A percentile compares a stretch with the other conserved stretches of the same genome.
These are phyloP conservation scores for Potamarius usumacintae DNA, from an alignment of 2,113 vertebrate species.

Conservation along the genomic window DNA sequence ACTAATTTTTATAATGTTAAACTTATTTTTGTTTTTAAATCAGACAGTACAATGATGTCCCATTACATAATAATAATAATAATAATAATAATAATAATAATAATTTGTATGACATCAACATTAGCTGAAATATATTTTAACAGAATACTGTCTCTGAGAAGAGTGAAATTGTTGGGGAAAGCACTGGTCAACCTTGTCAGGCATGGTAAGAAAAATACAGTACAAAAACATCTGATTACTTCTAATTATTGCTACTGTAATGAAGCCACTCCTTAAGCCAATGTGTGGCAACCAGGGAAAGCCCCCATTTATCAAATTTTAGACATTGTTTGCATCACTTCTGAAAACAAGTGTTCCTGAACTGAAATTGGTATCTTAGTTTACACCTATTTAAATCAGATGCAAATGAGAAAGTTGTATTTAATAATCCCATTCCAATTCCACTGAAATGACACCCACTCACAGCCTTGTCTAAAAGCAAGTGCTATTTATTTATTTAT, in stretches of 20 bases:
- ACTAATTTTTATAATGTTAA: neutral
- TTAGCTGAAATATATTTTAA: neutral
- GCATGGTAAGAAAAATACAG: constrained; percentile 9
- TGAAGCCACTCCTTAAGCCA: neutral
- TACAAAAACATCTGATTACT: neutral
- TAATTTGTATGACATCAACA: neutral
- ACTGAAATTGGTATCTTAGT: neutral
- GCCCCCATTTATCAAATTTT: neutral
- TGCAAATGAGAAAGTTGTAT: too few species aligned
- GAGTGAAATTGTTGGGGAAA: neutral
- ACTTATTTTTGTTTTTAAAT: neutral
- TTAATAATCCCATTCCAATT: too few species aligned
- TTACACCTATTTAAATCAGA: neutral
- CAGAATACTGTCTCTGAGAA: neutral
- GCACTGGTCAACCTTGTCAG: neutral
- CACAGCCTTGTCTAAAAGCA: too few species aligned
- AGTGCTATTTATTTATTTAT: too few species aligned
- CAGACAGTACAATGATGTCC: neutral
- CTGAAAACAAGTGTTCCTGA: neutral
- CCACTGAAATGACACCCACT: too few species aligned
- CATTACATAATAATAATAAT: too few species aligned
- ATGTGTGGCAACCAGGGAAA: neutral
- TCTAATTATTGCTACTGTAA: neutral
- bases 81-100: neutral
- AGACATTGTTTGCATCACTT: neutral